Evolutionary conservation across 2,113 vertebrate genomes (phyloP).

Genomic region (Scortum barcoo): DNA sequence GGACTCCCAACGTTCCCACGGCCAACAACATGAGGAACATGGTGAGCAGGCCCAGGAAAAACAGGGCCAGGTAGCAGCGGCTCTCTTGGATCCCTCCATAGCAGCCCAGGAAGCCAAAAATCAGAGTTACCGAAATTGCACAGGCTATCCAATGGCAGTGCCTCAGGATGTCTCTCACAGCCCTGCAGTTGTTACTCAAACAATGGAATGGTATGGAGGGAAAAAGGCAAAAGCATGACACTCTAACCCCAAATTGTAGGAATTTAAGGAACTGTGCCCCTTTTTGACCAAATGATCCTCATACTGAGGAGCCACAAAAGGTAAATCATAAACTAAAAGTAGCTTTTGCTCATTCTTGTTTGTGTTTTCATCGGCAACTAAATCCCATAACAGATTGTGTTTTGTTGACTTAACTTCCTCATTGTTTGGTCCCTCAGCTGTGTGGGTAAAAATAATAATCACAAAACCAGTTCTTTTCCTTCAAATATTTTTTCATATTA

Average conservation of each 20-base stretch:
- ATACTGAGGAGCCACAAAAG: neutral
- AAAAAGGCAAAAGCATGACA: neutral
- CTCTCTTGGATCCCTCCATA: neutral
- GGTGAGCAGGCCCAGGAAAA: constrained; percentile 24
- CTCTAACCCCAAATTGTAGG: too few relatives aligned
- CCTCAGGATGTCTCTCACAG: neutral
- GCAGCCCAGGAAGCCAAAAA: constrained; percentile 41
- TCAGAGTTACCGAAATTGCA: constrained; percentile 1
- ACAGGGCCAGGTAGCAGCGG: constrained; percentile 30
- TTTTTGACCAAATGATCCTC: neutral
- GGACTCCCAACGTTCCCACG: neutral
- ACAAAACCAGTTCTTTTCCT: neutral
- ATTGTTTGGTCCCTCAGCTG: neutral
- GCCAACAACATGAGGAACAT: constrained; percentile 27
- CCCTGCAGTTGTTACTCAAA: neutral
- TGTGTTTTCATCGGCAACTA: neutral
- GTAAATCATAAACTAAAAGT: neutral
- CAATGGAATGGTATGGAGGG: neutral
- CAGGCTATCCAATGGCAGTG: neutral
- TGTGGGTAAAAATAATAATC: neutral
- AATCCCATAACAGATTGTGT: neutral
- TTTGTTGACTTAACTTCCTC: neutral
- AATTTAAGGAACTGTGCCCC: too few relatives aligned
- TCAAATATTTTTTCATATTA: neutral
- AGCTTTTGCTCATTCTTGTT: neutral